Conservation (phyloP, 2,113 vertebrate species). For the Pluvialis apricaria region DNA sequence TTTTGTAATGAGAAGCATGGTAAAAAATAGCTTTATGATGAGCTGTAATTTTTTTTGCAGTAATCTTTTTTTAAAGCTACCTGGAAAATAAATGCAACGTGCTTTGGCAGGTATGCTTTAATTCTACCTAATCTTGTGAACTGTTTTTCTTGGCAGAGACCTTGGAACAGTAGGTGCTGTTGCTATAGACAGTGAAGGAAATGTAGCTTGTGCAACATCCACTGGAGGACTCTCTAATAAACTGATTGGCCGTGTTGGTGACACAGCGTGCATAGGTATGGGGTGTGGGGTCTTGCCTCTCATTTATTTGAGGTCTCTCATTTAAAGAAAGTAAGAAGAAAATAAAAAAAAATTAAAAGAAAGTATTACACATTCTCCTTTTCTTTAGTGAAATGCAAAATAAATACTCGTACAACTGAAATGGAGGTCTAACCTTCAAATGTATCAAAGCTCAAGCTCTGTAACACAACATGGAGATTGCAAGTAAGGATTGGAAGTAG, state of each 20-base stretch:
- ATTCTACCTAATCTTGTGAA: conserved; percentile 44
- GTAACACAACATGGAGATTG: not conserved
- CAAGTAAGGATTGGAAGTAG: not conserved
- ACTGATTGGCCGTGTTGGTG: conserved; percentile 84
- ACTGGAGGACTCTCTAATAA: conserved; percentile 84
- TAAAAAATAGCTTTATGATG: not conserved
- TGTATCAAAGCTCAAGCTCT: not conserved
- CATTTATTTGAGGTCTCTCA: not conserved
- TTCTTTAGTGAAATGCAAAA: not conserved
- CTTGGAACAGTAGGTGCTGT: conserved; percentile 85
- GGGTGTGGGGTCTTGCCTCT: not conserved
- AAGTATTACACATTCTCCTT: not conserved
- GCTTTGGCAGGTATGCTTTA: conserved; percentile 41
- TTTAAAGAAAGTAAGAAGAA: not conserved
- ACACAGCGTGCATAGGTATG: conserved; percentile 82
- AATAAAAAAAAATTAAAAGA: not conserved
- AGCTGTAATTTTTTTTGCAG: not conserved
- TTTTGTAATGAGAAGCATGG: not conserved
- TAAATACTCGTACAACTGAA: not conserved
- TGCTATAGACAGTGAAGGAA: conserved; percentile 79
- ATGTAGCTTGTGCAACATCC: conserved; percentile 80
- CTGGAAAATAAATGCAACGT: not conserved
- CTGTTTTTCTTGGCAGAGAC: conserved; percentile 76
- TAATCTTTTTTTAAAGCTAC: conserved; percentile 11
- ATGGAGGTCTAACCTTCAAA: not conserved